phyloP scores from a whole-genome alignment of 1,140 invertebrate genomes.

The Drosophila serrata region DNA sequence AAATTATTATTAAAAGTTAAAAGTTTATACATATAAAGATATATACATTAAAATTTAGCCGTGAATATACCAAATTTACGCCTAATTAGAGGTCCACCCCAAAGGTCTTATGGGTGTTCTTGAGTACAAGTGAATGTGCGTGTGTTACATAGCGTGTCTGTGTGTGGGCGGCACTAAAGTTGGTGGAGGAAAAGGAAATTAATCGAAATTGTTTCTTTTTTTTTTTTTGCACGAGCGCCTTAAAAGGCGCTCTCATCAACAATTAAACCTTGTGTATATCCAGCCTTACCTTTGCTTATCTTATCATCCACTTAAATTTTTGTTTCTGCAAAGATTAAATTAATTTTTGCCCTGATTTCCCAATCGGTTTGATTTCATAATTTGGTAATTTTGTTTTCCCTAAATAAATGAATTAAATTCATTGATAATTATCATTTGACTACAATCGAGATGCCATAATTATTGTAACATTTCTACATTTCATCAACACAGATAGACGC shows the following conservation, averaged over 20 bases:
- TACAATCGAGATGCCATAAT: neutral
- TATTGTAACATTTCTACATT: neutral
- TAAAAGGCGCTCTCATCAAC: neutral
- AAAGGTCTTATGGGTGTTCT: neutral
- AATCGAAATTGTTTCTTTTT: slow-evolving; percentile 12
- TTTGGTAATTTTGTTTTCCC: neutral
- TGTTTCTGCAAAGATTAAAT: too few species aligned
- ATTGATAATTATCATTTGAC: neutral
- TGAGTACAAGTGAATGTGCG: slow-evolving; percentile 11
- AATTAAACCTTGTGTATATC: neutral
- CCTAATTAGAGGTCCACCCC: slow-evolving; percentile 2
- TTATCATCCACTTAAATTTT: too few species aligned
- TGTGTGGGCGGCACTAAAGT: slow-evolving; percentile 46
- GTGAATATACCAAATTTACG: neutral
- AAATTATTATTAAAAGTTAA: neutral
- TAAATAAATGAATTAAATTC: neutral
- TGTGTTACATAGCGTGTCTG: slow-evolving; percentile 31
- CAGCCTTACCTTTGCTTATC: too few species aligned
- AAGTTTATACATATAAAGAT: neutral
- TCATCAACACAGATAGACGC: slow-evolving; percentile 91
- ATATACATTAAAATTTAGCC: neutral
- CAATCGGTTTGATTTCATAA: neutral
- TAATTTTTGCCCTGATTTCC: neutral
- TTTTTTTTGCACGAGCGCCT: neutral
- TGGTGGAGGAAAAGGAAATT: slow-evolving; percentile 29